Percentiles rank a stretch among this genome's conserved stretches.
Conservation (phyloP, 1,140 invertebrate genomes). For the Drosophila yakuba region DNA sequence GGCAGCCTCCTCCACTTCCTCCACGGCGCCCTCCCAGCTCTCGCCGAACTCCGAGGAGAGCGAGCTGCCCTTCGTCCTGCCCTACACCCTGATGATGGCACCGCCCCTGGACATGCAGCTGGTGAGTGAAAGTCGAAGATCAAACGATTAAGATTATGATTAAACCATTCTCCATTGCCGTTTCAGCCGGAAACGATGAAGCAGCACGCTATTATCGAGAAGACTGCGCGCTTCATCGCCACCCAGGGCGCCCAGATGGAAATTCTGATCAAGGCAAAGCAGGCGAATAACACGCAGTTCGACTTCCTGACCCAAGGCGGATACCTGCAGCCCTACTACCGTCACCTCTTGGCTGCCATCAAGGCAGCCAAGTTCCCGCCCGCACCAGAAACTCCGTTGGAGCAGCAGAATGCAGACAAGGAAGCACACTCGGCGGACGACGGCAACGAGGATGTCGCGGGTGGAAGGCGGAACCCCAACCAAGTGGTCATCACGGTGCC, state of each 20-base stretch:
- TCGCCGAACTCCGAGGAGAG: constrained; percentile 85
- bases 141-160: too few relatives aligned
- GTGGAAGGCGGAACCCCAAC: background rate
- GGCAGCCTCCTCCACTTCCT: constrained; percentile 5
- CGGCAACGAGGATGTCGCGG: constrained; percentile 31
- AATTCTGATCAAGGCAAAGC: constrained; percentile 98
- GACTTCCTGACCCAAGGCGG: constrained; percentile 95
- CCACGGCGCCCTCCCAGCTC: constrained; percentile 82
- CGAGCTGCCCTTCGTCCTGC: constrained; percentile 90
- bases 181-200: constrained; percentile 95
- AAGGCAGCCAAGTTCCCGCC: constrained; percentile 92
- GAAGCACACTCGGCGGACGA: constrained; percentile 9
- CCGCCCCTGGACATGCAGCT: constrained; percentile 89
- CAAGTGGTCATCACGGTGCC: constrained; percentile 77
- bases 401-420: constrained; percentile 6
- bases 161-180: background rate
- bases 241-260: constrained; percentile 98
- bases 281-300: constrained; percentile 96
- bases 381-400: constrained; percentile 58
- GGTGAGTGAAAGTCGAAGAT: constrained; percentile 86
- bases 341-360: constrained; percentile 91
- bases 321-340: constrained; percentile 95
- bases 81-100: constrained; percentile 88
- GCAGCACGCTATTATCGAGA: constrained; percentile 97
- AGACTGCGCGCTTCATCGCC: constrained; percentile 97